Evolutionary conservation across 2,113 vertebrate genomes (phyloP), one percentile per base, ranked within the genome.

Genomic region (Chelonoidis abingdonii): DNA sequence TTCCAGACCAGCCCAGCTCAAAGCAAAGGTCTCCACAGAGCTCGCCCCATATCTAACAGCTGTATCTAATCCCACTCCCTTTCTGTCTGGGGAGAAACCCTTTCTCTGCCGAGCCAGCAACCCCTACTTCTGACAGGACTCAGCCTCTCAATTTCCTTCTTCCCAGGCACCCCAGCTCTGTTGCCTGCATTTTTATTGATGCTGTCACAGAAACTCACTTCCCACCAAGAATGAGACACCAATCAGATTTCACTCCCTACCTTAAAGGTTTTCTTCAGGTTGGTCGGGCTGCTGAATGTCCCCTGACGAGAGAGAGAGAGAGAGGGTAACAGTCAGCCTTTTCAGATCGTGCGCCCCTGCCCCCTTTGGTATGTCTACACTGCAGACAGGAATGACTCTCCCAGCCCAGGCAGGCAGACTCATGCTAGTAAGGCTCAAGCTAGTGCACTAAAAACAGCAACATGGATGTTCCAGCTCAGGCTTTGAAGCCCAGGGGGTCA

Each of bases 201-300:
- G 41, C 38, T 93, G 75, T 13, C 47, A 50, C 35, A 96, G 38
- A 10, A 72, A 72, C 19, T 8, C n/a, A 38, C 82, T 41, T 89
- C 89, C 86, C 83, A 89, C 25, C 78, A 57, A 88, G 29, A 78
- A 19, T 22, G 29, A 17, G 49, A 88, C 29, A 82, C n/a, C 31
- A 69, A 12, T 17, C 25, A 80, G 53, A 54, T 25, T 92, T 4
- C 83, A 38, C 50, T 35, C 86, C 98, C 52, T 97, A 99, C 99
- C 99, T 99, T 99, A 95, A 99, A 99, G 3, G 99, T 99, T 95
- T 99, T 99, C 94, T 99, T 99, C 97, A 99, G 97, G 98, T 99
- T 99, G 89, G 97, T n/a, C 0, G 99, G 99, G 93, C 99, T 99
- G 98, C 99, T 99, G 98, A 98, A 99, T 1, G 98, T 99, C 57